Evolutionary conservation across 2,888 invertebrate species (phyloP).

Genomic region (Rhyacophila evoluta): DNA sequence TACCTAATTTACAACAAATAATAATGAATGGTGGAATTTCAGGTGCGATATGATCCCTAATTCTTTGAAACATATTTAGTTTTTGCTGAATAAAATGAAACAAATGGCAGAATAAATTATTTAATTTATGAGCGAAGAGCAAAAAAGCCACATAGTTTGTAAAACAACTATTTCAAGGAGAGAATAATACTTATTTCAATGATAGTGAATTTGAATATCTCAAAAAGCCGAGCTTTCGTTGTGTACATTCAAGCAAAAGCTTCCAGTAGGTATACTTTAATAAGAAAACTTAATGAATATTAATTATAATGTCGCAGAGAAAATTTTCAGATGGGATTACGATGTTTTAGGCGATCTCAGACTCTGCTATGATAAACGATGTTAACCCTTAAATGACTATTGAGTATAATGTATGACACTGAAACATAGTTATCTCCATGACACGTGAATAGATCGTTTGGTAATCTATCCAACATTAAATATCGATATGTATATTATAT

Average conservation of each 20-base stretch:
- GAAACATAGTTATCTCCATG: not conserved
- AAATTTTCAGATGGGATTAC: slow-evolving; percentile 42
- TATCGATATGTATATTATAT: too few relatives aligned
- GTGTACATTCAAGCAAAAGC: not conserved
- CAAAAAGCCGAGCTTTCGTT: not conserved
- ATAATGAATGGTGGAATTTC: too few relatives aligned
- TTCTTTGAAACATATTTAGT: too few relatives aligned
- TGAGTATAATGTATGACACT: not conserved
- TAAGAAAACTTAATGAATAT: slow-evolving; percentile 47
- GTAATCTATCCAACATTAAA: too few relatives aligned
- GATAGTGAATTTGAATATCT: not conserved
- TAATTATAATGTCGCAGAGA: slow-evolving; percentile 42
- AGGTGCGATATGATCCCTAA: too few relatives aligned
- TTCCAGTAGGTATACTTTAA: slow-evolving; percentile 31
- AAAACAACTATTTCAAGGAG: too few relatives aligned
- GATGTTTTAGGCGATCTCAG: slow-evolving; percentile 38
- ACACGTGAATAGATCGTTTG: not conserved
- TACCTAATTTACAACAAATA: too few relatives aligned
- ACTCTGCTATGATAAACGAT: slow-evolving; percentile 40
- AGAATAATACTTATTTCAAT: not conserved
- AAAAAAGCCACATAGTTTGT: too few relatives aligned
- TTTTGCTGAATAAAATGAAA: too few relatives aligned
- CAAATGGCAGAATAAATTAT: too few relatives aligned
- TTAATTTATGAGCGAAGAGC: too few relatives aligned
- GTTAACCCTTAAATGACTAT: slow-evolving; percentile 26